Conservation (phyloP, 2,888 invertebrate genomes). For the Nemotelus pantherinus region DNA sequence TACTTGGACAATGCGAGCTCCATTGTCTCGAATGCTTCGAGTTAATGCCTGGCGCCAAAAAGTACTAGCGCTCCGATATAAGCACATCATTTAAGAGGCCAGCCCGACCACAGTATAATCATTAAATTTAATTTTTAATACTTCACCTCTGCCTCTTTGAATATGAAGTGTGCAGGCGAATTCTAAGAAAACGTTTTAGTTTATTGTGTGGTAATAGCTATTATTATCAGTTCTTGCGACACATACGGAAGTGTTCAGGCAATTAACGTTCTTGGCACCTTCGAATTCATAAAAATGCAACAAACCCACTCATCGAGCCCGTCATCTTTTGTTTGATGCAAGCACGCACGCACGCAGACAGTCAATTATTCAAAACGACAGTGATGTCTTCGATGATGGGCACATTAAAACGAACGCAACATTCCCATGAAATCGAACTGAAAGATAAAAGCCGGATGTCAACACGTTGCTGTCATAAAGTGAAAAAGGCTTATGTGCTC, state of each 20-base stretch:
- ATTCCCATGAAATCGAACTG: constrained; percentile 20
- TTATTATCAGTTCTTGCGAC: neutral
- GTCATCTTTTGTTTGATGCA: constrained; percentile 2
- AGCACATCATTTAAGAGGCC: no score
- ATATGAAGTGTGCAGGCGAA: no score
- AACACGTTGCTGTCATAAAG: constrained; percentile 38
- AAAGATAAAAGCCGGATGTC: constrained; percentile 39
- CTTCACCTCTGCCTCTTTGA: no score
- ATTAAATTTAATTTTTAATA: no score
- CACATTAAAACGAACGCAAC: constrained; percentile 13
- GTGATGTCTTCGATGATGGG: constrained; percentile 11
- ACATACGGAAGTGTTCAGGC: constrained; percentile 16
- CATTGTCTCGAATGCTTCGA: no score
- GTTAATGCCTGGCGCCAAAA: no score
- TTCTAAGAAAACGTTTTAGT: no score
- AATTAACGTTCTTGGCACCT: constrained; percentile 36
- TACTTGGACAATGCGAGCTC: no score
- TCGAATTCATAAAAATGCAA: constrained; percentile 22
- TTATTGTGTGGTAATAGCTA: neutral
- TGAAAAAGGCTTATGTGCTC: neutral
- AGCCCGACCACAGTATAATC: no score
- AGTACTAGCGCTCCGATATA: no score
- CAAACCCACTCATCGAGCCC: no score
- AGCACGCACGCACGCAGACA: no score
- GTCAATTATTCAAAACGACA: constrained; percentile 37